These are phyloP conservation scores for Pantherophis vulpinus DNA, from an alignment of 2,797 vertebrate genomes.

Conservation along the genomic window DNA sequence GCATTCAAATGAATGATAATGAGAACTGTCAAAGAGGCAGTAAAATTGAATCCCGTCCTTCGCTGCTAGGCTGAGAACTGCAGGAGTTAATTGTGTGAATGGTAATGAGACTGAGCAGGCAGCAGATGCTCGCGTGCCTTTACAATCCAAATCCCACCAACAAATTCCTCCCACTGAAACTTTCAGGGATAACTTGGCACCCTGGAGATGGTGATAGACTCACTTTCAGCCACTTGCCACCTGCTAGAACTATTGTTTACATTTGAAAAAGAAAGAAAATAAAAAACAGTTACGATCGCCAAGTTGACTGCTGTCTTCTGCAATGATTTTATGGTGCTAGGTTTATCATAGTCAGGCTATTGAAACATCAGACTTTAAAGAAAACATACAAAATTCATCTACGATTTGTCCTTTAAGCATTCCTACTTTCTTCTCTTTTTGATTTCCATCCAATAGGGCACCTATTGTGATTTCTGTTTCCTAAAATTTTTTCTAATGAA, in stretches of 20 bases:
- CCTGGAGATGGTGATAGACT: constrained; percentile 75
- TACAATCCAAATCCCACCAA: constrained; percentile 84
- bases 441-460: constrained; percentile 44
- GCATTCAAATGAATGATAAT: constrained; percentile 67
- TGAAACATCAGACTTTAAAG: constrained; percentile 67
- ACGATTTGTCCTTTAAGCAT: constrained; percentile 47
- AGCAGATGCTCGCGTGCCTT: constrained; percentile 97
- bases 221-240: constrained; percentile 80
- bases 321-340: constrained; percentile 78
- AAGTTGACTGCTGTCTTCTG: constrained; percentile 77
- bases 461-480: constrained; percentile 38
- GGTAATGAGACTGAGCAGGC: constrained; percentile 84
- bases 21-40: constrained; percentile 65
- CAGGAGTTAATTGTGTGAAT: constrained; percentile 86
- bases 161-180: constrained; percentile 80
- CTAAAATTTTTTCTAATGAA: constrained; percentile 51
- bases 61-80: constrained; percentile 70
- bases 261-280: neutral
- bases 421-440: constrained; percentile 46
- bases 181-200: constrained; percentile 74
- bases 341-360: constrained; percentile 51
- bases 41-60: constrained; percentile 65
- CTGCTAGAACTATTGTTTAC: constrained; percentile 89
- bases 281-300: constrained; percentile 82
- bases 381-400: constrained; percentile 52